Percentiles rank a stretch among this genome's conserved stretches.
These are phyloP conservation scores for Gambusia affinis DNA, from an alignment of 2,113 vertebrate genomes.

Conservation along the genomic window DNA sequence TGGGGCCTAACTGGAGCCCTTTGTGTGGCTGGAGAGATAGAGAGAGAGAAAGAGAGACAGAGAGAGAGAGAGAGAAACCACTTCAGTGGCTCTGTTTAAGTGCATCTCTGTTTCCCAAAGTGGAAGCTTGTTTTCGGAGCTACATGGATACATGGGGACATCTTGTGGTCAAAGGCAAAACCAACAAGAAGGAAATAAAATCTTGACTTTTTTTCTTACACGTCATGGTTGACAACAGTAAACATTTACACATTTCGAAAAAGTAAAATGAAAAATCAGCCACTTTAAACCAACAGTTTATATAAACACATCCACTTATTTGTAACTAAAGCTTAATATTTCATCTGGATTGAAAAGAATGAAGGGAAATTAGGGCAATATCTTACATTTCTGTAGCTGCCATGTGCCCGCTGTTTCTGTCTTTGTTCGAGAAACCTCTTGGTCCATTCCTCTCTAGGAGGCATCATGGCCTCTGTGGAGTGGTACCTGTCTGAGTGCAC, in stretches of 20 bases:
- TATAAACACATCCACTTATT: background rate
- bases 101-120: background rate
- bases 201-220: background rate
- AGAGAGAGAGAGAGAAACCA: background rate
- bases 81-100: background rate
- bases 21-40: background rate
- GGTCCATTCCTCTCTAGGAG: constrained; percentile 84
- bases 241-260: background rate
- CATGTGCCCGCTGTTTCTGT: constrained; percentile 81
- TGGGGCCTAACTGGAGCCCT: constrained; percentile 1
- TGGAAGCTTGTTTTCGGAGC: background rate
- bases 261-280: background rate
- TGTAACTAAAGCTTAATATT: background rate
- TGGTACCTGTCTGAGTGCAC: constrained; percentile 88
- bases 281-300: background rate
- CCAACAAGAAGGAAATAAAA: constrained; percentile 3
- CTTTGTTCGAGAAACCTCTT: constrained; percentile 83
- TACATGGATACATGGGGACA: constrained; percentile 60
- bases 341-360: background rate
- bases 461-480: constrained; percentile 78
- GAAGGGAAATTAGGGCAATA: background rate
- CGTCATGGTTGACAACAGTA: background rate
- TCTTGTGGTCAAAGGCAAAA: constrained; percentile 66
- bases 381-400: constrained; percentile 83
- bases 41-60: background rate